These are phyloP conservation scores for Leuciscus idus DNA, from an alignment of 2,113 vertebrate species.

Conservation along the genomic window DNA sequence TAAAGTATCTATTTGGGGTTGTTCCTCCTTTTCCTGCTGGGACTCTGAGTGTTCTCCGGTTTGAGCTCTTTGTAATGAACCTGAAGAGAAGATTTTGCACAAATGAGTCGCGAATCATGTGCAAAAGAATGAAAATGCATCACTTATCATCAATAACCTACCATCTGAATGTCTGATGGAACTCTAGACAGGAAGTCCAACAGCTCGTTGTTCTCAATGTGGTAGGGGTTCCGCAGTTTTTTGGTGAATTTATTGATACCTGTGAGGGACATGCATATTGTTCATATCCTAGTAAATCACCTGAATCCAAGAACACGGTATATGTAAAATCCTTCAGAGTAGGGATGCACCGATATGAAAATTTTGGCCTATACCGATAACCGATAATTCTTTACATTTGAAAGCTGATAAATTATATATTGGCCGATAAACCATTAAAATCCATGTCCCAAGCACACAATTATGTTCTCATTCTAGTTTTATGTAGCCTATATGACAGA, in stretches of 20 bases:
- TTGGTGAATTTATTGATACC: constrained; percentile 98
- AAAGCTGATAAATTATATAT: no score
- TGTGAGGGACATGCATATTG: constrained; percentile 55
- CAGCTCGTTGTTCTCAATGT: constrained; percentile 93
- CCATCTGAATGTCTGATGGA: constrained; percentile 94
- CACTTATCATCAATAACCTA: constrained; percentile 69
- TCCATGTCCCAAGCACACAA: no score
- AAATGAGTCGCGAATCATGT: constrained; percentile 64
- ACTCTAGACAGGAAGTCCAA: constrained; percentile 95
- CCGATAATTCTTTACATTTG: no score
- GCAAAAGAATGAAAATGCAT: constrained; percentile 40
- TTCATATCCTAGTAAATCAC: constrained; percentile 2
- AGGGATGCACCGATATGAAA: no score
- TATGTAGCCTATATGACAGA: no score
- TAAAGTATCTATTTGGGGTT: constrained; percentile 65
- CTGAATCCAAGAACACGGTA: background rate
- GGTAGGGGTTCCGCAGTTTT: constrained; percentile 90
- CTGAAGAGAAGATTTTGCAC: constrained; percentile 74
- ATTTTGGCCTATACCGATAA: no score
- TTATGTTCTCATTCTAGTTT: no score
- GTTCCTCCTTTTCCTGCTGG: constrained; percentile 85
- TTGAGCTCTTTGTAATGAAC: constrained; percentile 91
- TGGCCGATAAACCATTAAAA: no score
- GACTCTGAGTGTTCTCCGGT: constrained; percentile 84
- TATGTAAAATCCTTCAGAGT: no score